Evolutionary conservation across 2,797 vertebrate genomes (phyloP), one percentile per base, ranked within the genome.

Genomic region (Melanotaenia boesemani): DNA sequence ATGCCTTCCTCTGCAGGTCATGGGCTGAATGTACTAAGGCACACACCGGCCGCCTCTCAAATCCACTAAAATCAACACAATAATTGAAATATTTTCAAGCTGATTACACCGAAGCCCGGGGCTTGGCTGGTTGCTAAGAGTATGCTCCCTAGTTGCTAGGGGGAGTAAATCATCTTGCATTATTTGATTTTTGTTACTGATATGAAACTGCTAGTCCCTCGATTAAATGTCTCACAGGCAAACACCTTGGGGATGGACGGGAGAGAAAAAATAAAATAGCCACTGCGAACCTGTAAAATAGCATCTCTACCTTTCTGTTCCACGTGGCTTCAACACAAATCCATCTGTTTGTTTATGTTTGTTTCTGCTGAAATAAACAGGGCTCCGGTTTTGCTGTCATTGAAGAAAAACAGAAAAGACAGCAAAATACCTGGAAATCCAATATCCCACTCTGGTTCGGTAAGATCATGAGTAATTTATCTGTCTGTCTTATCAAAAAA

Each of bases 31-130:
- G 97, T 96, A 96, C 96, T 93, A 94, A 94, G 96, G 95, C 96
- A 94, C 96, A 95, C 96, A 94, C 95, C 95, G 94, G 95, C 96
- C 95, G 96, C 97, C 96, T 98, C 97, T 99, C 97, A 98, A 99
- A 99, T 99, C 98, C 98, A 97, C 98, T 99, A 99, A 99, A 99
- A 99, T 99, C 98, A 99, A 99, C 98, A 99, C 97, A 99, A 99
- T 99, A 99, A 99, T 99, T 99, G 98, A 99, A 99, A 99, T 99
- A 99, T 99, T 99, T 99, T 99, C 98, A 99, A 98, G 97, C 98
- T 99, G 98, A 99, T 99, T 99, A 99, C 98, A 97, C 97, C 94
- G 93, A 96, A 96, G 97, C 97, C 97, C 84, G 93, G 96, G 97
- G 97, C 97, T 96, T 95, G 96, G 96, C 96, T 97, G 97, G 97